Percentiles rank a stretch among this genome's conserved stretches.
Conservation (phyloP, 2,113 vertebrate genomes). For the Anser cygnoides region DNA sequence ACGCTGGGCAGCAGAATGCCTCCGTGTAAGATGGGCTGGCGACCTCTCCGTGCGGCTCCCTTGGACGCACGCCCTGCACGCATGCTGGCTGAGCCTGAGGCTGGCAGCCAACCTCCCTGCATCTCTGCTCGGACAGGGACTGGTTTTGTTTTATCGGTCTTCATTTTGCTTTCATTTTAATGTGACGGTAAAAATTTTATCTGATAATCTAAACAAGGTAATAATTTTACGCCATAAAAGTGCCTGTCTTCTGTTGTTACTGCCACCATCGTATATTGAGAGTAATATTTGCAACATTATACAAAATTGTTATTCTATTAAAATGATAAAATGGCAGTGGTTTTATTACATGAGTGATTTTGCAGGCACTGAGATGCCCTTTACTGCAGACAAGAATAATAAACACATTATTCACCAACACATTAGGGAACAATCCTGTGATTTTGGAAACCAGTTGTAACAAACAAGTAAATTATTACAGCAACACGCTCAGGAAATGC, state of each 20-base stretch:
- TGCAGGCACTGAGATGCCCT: conserved; percentile 47
- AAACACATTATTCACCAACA: conserved; percentile 56
- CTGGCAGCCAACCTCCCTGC: not conserved
- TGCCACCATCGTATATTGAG: not conserved
- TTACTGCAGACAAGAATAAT: conserved; percentile 47
- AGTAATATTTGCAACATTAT: conserved; percentile 21
- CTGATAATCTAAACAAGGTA: conserved; percentile 49
- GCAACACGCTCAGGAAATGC: not conserved
- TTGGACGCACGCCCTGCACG: not conserved
- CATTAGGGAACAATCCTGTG: conserved; percentile 25
- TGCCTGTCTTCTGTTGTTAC: not conserved
- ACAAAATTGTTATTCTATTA: conserved; percentile 58
- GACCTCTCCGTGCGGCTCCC: not conserved
- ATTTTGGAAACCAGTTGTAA: conserved; percentile 17
- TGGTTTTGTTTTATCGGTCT: not conserved
- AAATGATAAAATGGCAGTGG: conserved; percentile 53
- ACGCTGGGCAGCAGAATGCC: not conserved
- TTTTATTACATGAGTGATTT: conserved; percentile 64
- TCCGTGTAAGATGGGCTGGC: not conserved
- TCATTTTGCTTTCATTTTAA: conserved; percentile 50
- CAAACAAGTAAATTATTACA: conserved; percentile 37
- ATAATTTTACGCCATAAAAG: conserved; percentile 47
- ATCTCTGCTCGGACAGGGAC: not conserved
- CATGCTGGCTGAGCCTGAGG: not conserved
- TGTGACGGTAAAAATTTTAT: conserved; percentile 39